Base-by-base conservation (phyloP, 2,888 invertebrate genomes). In the Eumerus sabulonum region DNA sequence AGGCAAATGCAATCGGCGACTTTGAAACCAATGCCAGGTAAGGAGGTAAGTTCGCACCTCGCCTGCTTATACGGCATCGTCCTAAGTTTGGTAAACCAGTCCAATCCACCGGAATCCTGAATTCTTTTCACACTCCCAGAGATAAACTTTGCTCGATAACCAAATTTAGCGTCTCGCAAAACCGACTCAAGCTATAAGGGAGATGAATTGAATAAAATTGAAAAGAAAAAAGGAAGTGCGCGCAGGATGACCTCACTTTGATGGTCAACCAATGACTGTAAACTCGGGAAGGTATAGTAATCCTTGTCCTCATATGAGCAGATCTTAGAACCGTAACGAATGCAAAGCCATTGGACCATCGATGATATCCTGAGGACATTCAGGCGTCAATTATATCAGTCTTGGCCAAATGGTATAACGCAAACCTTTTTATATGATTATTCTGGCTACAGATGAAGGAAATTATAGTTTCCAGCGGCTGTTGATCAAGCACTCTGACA, bases 391-490 rank as follows among this genome's bases (percentile, higher is more conserved):
- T 27, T 7, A 27, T 27, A 27, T 2, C 27, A 27, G 2, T 27
- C 27, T n/a, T n/a, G 27, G 27, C 27, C n/a, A n/a, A 27, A 27
- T 27, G 27, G 27, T 4, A 27, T 27, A 27, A 27, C 7, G 27
- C 2, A 84, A 89, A 95, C 96, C 96, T 92, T 81, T 92, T 91
- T 83, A 99, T 98, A 86, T 99, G 94, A 89, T 99, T 99, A 87
- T 99, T 99, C 73, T 98, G 96, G 62, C 98, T 98, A 88, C 98
- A 99, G 84, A 99, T 98, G 87, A 99, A 99, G 9, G 97, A 94
- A 86, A 99, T 95, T 11, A 98, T 90, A 89, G 96, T 98, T 88
- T 99, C 99, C 0, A 95, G 91, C 0, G 97, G 94, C 84, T 98
- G 96, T 87, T 99, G 99, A 64, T 93, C 90, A 51, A 99, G 90